Evolutionary conservation across 2,113 vertebrate genomes (phyloP), one percentile per base, ranked within the genome.

Genomic region (Elephas maximus): DNA sequence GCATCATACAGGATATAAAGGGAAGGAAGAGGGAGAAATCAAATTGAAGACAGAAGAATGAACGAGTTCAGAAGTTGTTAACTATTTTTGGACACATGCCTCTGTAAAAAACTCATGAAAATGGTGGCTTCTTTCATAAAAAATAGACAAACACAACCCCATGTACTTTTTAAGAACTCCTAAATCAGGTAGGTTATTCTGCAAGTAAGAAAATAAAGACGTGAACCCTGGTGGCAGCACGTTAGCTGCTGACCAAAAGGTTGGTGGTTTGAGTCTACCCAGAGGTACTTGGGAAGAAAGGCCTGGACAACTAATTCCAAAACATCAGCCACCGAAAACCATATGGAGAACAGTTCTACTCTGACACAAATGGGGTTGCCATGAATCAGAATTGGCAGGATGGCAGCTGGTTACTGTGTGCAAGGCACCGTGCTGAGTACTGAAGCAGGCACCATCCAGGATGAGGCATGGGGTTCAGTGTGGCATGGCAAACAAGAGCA

Each of bases 1-100:
- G 65, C 7, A 24, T n/a, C 18, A 37, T 24, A 53, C 30, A 48
- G 62, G 77, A 80, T 65, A 12, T 82, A 51, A 82, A 30, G 21
- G 45, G 9, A 53, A 88, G 20, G 45, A 5, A 1, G 8, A 8
- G 71, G 77, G 6, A 21, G n/a, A 73, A 83, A 84, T 45, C 78
- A 95, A 85, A 91, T n/a, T 4, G 3, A 48, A 92, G 78, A 95
- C 57, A 88, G 79, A 93, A 91, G 69, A 92, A 86, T 86, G 74
- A 95, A 77, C 71, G 48, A 89, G 69, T 89, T 69, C 30, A 93
- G 65, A 76, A n/a, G 74, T 65, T 85, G 24, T 6, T 62, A 82
- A 82, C 23, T 65, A 80, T 65, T 44, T 23, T 28, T 28, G 20
- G 30, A 92, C 37, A 20, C 6, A 53, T 71, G 78, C 23, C 15